Evolutionary conservation across 1,140 invertebrate genomes (phyloP), one percentile per base, ranked within the genome.

Genomic region (Zophobas morio): DNA sequence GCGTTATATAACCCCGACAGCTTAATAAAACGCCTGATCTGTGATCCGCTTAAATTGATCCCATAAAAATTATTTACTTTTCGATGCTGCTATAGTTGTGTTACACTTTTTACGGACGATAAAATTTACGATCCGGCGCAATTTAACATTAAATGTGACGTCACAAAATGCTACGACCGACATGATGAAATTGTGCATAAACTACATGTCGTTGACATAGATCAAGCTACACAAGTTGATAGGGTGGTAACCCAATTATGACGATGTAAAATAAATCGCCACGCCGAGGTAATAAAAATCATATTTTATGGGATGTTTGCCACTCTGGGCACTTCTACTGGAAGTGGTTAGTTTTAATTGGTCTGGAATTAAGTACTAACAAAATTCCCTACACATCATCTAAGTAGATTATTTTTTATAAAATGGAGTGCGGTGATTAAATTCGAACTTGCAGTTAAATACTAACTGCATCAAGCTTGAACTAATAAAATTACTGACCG

Each of bases 141-240:
- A 63, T 63, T 63, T 63, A 63, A 36, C 57, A 63, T 51, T 51
- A 51, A 51, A 51, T 51, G 49, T 63, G 35, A 63, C 57, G 57
- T 63, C 57, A 63, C 57, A 63, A 39, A 63, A 63, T 39, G 57
- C 36, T 63, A 63, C 57, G 57, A 63, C 35, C 57, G 35, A 34
- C 57, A 63, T 63, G 57, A 63, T 63, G 57, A 63, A 63, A 63
- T 63, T 63, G 57, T 63, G 57, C 57, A 63, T 63, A 63, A 63
- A 63, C 57, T 63, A 63, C 57, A 63, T 63, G 57, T 63, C 57
- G 57, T 63, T 63, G 57, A 39, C 34, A 63, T 63, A 63, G 57
- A 63, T 63, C 57, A 63, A 63, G 57, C 57, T 39, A 39, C 57
- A 63, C 57, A 36, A 39, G 35, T 63, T 63, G 57, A 63, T 63